phyloP scores from a whole-genome alignment of 1,140 invertebrate genomes.

The Dendroctonus ponderosae region DNA sequence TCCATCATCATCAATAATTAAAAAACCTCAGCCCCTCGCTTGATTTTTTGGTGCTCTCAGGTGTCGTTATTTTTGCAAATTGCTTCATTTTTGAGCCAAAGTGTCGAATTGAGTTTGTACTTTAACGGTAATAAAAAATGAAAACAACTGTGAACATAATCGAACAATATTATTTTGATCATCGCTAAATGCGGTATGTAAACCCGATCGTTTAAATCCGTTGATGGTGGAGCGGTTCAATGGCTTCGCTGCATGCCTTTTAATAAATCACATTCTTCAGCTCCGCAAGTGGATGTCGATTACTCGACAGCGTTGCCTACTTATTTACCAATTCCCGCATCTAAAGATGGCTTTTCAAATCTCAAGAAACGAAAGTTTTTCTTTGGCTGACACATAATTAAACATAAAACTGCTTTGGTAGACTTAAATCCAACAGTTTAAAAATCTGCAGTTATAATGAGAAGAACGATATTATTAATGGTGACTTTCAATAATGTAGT shows the following conservation, averaged over 20 bases:
- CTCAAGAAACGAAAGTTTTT: too few relatives aligned
- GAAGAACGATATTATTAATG: too few relatives aligned
- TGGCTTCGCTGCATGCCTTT: slow-evolving; percentile 32
- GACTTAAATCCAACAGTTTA: too few relatives aligned
- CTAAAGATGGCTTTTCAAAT: not conserved
- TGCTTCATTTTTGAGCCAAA: too few relatives aligned
- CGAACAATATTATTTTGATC: slow-evolving; percentile 11
- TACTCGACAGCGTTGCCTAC: slow-evolving; percentile 17
- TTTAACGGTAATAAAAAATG: too few relatives aligned
- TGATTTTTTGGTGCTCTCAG: not conserved
- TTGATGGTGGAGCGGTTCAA: slow-evolving; percentile 29
- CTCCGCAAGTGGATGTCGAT: slow-evolving; percentile 33
- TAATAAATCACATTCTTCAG: slow-evolving; percentile 37
- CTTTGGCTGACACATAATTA: too few relatives aligned
- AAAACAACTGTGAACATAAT: not conserved
- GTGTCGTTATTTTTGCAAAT: not conserved
- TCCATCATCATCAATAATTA: not conserved
- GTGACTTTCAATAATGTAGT: too few relatives aligned
- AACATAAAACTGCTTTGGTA: too few relatives aligned
- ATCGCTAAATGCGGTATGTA: slow-evolving; percentile 24
- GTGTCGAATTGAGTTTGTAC: too few relatives aligned
- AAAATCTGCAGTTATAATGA: too few relatives aligned
- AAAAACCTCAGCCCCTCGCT: not conserved
- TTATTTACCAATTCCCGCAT: not conserved
- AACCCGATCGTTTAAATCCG: slow-evolving; percentile 31